phyloP scores from a whole-genome alignment of 1,140 invertebrate species.

The Bicyclus anynana region DNA sequence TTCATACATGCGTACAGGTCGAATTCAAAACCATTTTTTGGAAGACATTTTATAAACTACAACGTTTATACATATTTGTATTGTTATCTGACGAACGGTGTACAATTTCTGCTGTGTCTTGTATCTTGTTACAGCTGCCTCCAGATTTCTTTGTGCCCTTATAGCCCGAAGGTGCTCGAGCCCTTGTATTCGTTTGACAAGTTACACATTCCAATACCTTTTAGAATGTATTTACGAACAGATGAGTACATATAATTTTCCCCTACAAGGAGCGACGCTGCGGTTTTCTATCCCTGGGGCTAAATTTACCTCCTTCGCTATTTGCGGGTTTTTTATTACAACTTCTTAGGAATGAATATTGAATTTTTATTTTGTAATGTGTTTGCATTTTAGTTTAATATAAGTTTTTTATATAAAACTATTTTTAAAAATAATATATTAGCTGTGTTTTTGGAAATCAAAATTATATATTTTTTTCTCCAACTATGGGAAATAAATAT shows the following conservation, averaged over 20 bases:
- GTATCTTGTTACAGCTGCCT: conserved; percentile 24
- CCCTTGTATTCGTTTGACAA: conserved; percentile 60
- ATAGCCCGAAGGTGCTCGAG: conserved; percentile 46
- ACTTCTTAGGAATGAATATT: not conserved
- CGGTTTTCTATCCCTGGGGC: conserved; percentile 57
- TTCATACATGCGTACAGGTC: too few species aligned
- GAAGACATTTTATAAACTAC: too few species aligned
- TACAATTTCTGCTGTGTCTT: not conserved
- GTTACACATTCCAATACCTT: conserved; percentile 44
- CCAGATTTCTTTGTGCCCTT: conserved; percentile 45
- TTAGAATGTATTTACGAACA: conserved; percentile 67
- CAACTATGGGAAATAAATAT: too few species aligned
- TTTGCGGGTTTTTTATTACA: conserved; percentile 19
- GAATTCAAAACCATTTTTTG: too few species aligned
- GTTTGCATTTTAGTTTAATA: too few species aligned
- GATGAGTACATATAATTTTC: conserved; percentile 65
- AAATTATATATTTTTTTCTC: too few species aligned
- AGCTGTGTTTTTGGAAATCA: too few species aligned
- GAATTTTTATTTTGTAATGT: too few species aligned
- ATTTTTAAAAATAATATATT: too few species aligned
- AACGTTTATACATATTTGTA: not conserved
- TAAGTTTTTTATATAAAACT: too few species aligned
- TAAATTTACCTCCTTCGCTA: conserved; percentile 27
- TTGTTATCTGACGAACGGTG: not conserved
- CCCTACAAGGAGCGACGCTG: conserved; percentile 49